Percentiles rank a stretch among this genome's conserved stretches.
Evolutionary conservation across 1,140 invertebrate genomes (phyloP).

Genomic region (Amyelois transitella): DNA sequence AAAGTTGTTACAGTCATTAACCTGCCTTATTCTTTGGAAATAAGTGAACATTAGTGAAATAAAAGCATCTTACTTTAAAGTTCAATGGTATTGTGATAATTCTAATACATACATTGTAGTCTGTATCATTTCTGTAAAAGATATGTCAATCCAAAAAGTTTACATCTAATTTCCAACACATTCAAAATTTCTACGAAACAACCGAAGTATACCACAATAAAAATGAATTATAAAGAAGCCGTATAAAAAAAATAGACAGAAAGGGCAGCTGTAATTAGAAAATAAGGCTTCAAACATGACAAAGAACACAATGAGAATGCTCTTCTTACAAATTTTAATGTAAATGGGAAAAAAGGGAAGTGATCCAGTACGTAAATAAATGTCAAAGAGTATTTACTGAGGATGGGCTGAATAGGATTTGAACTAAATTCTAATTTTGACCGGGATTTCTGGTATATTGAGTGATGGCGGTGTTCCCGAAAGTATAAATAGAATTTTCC

Average conservation of each 20-base stretch:
- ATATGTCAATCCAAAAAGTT: neutral
- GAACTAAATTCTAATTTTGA: no score
- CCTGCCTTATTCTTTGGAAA: no score
- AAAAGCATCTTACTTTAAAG: no score
- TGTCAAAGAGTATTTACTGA: no score
- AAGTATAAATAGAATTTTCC: no score
- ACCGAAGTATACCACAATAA: conserved; percentile 16
- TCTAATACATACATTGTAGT: neutral
- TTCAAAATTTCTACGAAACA: conserved; percentile 22
- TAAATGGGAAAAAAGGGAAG: conserved; percentile 11
- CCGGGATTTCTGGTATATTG: no score
- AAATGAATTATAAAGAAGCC: conserved; percentile 38
- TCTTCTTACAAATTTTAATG: conserved; percentile 21
- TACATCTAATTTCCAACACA: conserved; percentile 15
- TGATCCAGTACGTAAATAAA: no score
- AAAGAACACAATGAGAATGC: conserved; percentile 33
- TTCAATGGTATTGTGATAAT: neutral
- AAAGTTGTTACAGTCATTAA: no score
- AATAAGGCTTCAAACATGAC: conserved; percentile 44
- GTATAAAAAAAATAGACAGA: conserved; percentile 32
- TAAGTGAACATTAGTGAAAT: no score
- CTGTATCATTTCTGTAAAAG: neutral
- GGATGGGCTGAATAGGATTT: no score
- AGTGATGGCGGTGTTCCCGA: no score
- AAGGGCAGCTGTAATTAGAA: conserved; percentile 45